Percentiles rank a stretch among this genome's conserved stretches.
Evolutionary conservation across 1,140 invertebrate genomes (phyloP).

Genomic region (Arctopsyche grandis): DNA sequence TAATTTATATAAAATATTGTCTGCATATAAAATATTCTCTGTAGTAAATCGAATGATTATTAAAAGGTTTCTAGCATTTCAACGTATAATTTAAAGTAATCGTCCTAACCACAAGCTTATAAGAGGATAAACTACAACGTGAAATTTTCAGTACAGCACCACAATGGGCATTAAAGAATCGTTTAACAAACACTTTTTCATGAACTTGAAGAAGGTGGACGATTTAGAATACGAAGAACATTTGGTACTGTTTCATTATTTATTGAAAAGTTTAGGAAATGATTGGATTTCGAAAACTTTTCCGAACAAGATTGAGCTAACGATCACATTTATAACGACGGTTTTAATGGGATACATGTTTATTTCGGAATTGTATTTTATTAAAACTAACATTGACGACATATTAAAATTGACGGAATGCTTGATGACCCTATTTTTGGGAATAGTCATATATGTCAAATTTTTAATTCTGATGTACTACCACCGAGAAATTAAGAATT

Average conservation of each 20-base stretch:
- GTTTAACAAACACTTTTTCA: not conserved
- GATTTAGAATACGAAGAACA: conserved; percentile 24
- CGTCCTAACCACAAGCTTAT: too few relatives aligned
- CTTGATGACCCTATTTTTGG: conserved; percentile 22
- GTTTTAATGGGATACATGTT: not conserved
- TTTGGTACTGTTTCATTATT: not conserved
- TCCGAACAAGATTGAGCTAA: not conserved
- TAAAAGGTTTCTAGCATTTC: too few relatives aligned
- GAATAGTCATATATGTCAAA: conserved; percentile 4
- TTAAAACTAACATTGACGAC: not conserved
- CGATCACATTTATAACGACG: not conserved
- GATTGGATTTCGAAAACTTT: not conserved
- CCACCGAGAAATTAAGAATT: not conserved
- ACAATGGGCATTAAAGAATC: not conserved
- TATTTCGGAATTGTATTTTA: conserved; percentile 27
- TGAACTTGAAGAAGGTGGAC: conserved; percentile 41
- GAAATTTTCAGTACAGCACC: not conserved
- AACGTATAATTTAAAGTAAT: too few relatives aligned
- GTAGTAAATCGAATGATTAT: too few relatives aligned
- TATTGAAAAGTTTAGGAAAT: not conserved
- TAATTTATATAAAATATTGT: too few relatives aligned
- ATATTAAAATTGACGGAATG: conserved; percentile 14
- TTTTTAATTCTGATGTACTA: not conserved
- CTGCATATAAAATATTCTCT: too few relatives aligned
- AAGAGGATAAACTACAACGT: too few relatives aligned